phyloP scores from a whole-genome alignment of 1,140 invertebrate species.

The Drosophila kepulauana region DNA sequence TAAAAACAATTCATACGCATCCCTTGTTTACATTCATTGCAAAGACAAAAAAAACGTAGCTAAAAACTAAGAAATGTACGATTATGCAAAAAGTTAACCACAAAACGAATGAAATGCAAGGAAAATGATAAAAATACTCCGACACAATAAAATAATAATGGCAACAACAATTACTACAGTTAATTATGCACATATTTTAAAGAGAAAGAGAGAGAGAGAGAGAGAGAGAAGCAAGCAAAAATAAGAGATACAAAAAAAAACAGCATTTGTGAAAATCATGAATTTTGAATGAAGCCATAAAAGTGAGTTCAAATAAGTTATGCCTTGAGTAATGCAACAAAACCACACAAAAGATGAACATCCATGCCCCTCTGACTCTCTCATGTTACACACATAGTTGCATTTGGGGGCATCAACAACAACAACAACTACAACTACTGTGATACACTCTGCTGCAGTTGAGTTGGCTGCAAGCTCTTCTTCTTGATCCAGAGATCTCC shows the following conservation, averaged over 20 bases:
- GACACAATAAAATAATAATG: slow-evolving; percentile 15
- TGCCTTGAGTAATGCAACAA: slow-evolving; percentile 53
- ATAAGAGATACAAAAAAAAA: neutral
- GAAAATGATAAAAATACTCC: slow-evolving; percentile 33
- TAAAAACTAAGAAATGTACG: slow-evolving; percentile 3
- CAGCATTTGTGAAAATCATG: slow-evolving; percentile 55
- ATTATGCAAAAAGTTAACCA: slow-evolving; percentile 55
- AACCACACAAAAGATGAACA: slow-evolving; percentile 59
- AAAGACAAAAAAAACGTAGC: slow-evolving; percentile 3
- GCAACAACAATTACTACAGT: slow-evolving; percentile 44
- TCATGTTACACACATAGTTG: neutral
- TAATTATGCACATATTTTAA: slow-evolving; percentile 76
- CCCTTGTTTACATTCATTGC: neutral
- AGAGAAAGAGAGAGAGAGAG: slow-evolving; percentile 20
- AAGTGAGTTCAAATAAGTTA: slow-evolving; percentile 73
- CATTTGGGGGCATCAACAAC: neutral
- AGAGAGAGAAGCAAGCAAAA: slow-evolving; percentile 14
- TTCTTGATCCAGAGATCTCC: neutral
- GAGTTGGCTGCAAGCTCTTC: neutral
- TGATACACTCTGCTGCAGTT: too few relatives aligned
- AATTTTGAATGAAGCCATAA: slow-evolving; percentile 73
- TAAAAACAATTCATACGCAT: slow-evolving; percentile 27
- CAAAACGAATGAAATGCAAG: slow-evolving; percentile 45
- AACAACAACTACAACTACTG: too few relatives aligned
- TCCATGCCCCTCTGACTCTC: neutral